phyloP scores from a whole-genome alignment of 2,797 vertebrate species.

The Emydoidea blandingii region DNA sequence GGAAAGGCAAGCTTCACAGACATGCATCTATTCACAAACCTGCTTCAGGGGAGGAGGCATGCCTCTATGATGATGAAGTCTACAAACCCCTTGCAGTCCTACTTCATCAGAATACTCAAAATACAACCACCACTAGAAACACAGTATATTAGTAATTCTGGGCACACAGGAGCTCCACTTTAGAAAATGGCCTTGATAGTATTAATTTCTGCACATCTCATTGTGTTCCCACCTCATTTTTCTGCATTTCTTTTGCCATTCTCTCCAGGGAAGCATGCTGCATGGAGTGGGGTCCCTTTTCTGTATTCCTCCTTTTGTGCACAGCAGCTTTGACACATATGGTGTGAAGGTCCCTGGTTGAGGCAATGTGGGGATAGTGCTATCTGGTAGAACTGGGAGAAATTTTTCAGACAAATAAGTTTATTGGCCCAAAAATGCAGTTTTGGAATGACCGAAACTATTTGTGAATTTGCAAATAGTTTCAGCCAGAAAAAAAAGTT shows the following conservation, averaged over 20 bases:
- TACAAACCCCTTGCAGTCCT: background rate
- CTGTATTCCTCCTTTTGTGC: background rate
- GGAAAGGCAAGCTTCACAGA: background rate
- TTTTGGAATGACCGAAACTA: no score
- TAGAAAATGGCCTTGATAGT: background rate
- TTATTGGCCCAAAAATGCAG: no score
- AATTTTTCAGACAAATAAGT: no score
- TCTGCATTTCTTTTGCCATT: accelerated
- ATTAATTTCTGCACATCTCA: background rate
- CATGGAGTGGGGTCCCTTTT: background rate
- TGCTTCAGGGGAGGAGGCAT: background rate
- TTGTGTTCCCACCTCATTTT: background rate
- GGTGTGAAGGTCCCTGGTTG: background rate
- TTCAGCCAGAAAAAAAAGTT: no score
- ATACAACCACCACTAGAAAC: accelerated
- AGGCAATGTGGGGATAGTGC: background rate
- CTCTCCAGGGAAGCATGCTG: background rate
- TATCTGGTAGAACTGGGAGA: no score
- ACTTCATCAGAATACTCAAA: background rate
- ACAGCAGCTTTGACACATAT: background rate
- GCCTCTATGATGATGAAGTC: background rate
- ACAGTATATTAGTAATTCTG: background rate
- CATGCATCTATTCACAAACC: accelerated
- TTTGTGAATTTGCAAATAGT: no score
- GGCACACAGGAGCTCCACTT: background rate